Evolutionary conservation across 1,140 invertebrate genomes (phyloP), one percentile per base, ranked within the genome.

Genomic region (Euwallacea similis): DNA sequence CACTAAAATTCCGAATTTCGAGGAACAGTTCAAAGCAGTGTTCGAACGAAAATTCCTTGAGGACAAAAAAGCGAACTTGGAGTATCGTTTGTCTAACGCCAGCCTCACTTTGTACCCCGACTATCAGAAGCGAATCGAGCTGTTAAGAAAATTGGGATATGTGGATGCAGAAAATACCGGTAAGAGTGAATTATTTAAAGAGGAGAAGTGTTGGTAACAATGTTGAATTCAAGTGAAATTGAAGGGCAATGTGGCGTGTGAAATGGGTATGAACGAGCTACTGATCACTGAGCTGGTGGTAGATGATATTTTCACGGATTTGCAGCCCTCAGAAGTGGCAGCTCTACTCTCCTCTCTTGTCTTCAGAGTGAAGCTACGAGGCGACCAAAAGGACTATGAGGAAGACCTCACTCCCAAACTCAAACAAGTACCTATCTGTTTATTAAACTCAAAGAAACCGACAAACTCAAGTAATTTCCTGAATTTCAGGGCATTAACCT

Each of bases 231-330:
- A 33, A 66, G 90, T 94, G 2, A 88, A 90, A 64, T 80, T 97
- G 46, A 98, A 98, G 85, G 97, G 97, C 9, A 86, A 93, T 69
- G 96, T 99, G 7, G 98, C 97, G 4, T 94, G 97, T 79, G 92
- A 97, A 81, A 98, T 99, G 89, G 94, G 95, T 13, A 96, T 91
- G 69, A 91, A 92, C 77, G 97, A 99, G 81, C 83, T 99, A 3
- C 86, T 99, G 16, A 92, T 99, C 56, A 98, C 97, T 0, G 98
- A 99, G 83, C 82, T 99, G 2, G 90, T 99, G n/a, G 90, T 98
- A 68, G 88, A 94, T 69, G 97, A 98, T 83, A 87, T 96, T 61
- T 88, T 99, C 59, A 92, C 90, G 0, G 89, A 94, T 76, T 87
- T 94, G 50, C 86, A 89, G 75, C 91, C 95, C 0, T 89, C 92